Percentiles rank a stretch among this genome's conserved stretches.
phyloP scores from a whole-genome alignment of 2,888 invertebrate species.

The Thysanoteuthis rhombus region DNA sequence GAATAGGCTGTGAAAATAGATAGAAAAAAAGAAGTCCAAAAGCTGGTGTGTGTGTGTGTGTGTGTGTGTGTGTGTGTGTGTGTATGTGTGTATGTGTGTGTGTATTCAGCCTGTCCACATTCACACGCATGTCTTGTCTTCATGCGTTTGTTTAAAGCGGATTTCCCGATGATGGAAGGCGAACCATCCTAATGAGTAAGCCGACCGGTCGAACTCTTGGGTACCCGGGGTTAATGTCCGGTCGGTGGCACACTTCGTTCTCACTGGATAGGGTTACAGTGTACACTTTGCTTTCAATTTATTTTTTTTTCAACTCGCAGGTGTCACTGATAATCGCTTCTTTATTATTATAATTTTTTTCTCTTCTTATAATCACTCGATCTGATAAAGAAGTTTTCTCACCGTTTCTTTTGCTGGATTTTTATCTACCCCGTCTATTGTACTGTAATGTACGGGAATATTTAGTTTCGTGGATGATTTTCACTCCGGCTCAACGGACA shows the following conservation, averaged over 20 bases:
- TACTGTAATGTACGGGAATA: not conserved
- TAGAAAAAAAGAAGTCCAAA: too few species aligned
- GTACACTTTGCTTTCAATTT: not conserved
- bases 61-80: too few species aligned
- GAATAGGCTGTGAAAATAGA: too few species aligned
- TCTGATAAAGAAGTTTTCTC: too few species aligned
- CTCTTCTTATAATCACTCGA: not conserved
- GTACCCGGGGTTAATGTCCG: not conserved
- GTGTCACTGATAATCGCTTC: not conserved
- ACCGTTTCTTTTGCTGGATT: too few species aligned
- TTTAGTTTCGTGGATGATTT: not conserved
- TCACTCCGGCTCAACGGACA: not conserved
- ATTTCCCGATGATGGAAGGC: not conserved
- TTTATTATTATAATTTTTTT: not conserved
- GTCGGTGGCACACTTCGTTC: not conserved
- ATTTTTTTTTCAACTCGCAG: not conserved
- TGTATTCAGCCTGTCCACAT: not conserved
- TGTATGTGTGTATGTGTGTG: too few species aligned
- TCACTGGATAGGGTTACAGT: not conserved
- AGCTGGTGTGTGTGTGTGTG: too few species aligned
- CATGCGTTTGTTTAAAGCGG: not conserved
- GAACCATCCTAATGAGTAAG: not conserved
- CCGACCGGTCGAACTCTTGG: not conserved
- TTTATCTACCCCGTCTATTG: not conserved
- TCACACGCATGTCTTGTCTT: not conserved